Evolutionary conservation across 2,797 vertebrate species (phyloP), one percentile per base, ranked within the genome.

Genomic region (Scolopax bukidnonensis): DNA sequence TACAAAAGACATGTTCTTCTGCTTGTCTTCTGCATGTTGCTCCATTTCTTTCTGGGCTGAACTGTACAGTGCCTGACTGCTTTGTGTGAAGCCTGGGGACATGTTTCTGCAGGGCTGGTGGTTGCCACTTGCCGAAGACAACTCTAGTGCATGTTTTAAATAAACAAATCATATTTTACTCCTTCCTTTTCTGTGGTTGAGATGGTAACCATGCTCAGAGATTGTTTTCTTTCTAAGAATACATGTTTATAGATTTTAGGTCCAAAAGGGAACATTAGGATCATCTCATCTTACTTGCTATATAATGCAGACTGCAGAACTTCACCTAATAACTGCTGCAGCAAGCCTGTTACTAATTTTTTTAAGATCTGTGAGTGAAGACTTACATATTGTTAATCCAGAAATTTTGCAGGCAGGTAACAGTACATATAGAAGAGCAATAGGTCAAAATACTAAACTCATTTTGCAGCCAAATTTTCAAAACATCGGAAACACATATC

Each of bases 401-500:
- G 27, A 89, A 54, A 54, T 47, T 68, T 83, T 80, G 28, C 21
- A 51, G 45, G 38, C 83, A 18, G 5, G 8, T 80, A 53, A 23
- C 28, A n/a, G 13, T 40, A 10, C 1, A 0, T 56, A 16, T 51
- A 53, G 51, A 87, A 50, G 45, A 74, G 30, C 41, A 93, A 9
- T 27, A 50, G 38, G 32, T 87, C 41, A 45, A 87, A 90, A 80
- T n/a, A 36, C 67, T 84, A 60, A 56, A 2, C 3, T 12, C 2
- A 6, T 53, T 65, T 82, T 73, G 30, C 47, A 95, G 32, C 27
- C n/a, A 53, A 3, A 57, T 60, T 78, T 82, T 91, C 45, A 45
- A 33, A 91, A 40, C 14, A 20, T 30, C 1, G 0, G 0, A 87
- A 89, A 65, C 3, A 0, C 5, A 3, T 65, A 17, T 75, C 45